Conservation (phyloP, 2,797 vertebrate genomes). For the Brachyrhaphis roseni region DNA sequence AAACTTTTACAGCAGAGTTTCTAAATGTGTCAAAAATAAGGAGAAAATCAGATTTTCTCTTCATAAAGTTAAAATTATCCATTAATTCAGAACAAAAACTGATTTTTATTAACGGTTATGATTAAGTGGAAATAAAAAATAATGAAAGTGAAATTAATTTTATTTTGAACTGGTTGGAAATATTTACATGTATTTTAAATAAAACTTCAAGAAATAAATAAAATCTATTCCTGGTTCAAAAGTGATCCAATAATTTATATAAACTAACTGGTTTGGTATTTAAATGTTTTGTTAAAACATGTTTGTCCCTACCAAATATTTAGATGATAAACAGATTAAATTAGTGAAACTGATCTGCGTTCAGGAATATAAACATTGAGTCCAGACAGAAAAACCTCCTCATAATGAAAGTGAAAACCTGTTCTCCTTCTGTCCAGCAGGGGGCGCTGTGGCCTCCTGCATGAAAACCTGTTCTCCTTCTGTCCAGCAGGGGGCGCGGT, state of each 20-base stretch:
- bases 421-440: no score
- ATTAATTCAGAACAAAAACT: background rate
- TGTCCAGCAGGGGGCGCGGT: no score
- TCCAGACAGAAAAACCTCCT: no score
- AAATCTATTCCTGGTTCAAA: background rate
- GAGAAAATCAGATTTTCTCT: background rate
- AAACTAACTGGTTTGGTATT: no score
- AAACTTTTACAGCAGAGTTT: background rate
- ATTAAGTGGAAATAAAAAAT: background rate
- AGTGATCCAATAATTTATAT: background rate
- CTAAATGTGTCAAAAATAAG: background rate
- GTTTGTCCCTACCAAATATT: no score
- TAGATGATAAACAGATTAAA: no score
- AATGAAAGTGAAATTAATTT: background rate
- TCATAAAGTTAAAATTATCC: background rate
- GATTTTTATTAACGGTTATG: background rate
- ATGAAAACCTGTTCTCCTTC: background rate
- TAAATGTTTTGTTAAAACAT: no score
- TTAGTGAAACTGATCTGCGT: no score
- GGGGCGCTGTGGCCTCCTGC: no score
- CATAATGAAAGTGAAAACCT: slow-evolving; percentile 1
- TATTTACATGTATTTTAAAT: background rate
- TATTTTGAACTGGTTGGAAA: background rate
- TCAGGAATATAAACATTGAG: no score
- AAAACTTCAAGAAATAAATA: background rate